phyloP scores from a whole-genome alignment of 2,797 vertebrate species.

The Gallinago stenura region DNA sequence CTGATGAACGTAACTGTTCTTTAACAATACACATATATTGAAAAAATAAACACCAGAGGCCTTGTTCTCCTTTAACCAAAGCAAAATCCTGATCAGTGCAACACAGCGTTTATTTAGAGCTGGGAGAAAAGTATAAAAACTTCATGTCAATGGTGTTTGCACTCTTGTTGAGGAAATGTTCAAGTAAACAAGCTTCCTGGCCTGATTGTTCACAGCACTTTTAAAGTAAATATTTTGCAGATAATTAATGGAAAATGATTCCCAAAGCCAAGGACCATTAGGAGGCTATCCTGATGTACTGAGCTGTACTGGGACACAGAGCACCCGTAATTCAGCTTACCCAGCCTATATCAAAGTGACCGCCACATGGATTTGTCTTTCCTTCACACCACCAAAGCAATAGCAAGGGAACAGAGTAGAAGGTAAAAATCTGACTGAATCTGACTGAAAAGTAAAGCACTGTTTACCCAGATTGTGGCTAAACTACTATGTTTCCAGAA shows the following conservation, averaged over 20 bases:
- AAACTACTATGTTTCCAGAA: not conserved
- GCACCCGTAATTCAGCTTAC: not conserved
- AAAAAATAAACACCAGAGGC: constrained; percentile 56
- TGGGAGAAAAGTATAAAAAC: constrained; percentile 51
- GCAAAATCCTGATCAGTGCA: not conserved
- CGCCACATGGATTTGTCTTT: not conserved
- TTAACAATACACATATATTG: constrained; percentile 39
- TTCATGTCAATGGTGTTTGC: constrained; percentile 50
- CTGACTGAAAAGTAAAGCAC: not conserved
- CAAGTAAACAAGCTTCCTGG: constrained; percentile 71
- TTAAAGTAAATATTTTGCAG: constrained; percentile 70
- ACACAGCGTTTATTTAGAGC: not conserved
- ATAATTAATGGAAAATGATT: constrained; percentile 69
- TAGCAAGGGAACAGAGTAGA: not conserved
- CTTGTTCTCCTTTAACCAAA: constrained; percentile 41
- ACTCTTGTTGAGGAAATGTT: constrained; percentile 71
- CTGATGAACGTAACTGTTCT: constrained; percentile 5
- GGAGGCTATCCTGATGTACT: not conserved
- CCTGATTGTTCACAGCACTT: constrained; percentile 64
- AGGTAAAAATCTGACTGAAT: not conserved
- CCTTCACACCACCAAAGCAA: not conserved
- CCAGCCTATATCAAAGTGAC: not conserved
- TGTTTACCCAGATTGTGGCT: not conserved
- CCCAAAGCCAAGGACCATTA: constrained; percentile 58
- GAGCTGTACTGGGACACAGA: not conserved